phyloP scores from a whole-genome alignment of 1,140 invertebrate genomes.

The Lepidurus apus region DNA sequence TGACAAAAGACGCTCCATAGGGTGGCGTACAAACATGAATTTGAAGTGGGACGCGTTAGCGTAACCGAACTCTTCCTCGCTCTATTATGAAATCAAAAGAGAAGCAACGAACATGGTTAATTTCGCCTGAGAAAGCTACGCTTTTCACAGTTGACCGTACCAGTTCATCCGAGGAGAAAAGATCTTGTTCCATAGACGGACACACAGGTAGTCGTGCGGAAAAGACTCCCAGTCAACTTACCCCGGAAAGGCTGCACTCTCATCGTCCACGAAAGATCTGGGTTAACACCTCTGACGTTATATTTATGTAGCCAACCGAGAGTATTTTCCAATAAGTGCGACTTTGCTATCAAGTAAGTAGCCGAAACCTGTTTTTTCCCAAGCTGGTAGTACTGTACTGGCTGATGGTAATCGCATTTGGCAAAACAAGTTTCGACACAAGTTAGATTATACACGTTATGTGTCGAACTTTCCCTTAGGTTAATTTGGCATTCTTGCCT shows the following conservation, averaged over 20 bases:
- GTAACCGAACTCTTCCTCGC: conserved; percentile 38
- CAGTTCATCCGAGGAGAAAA: not conserved
- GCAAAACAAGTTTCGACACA: too few species aligned
- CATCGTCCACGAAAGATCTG: not conserved
- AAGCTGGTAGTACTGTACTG: too few species aligned
- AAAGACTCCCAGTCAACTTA: not conserved
- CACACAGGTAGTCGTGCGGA: conserved; percentile 16
- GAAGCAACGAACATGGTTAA: not conserved
- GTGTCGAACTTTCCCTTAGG: too few species aligned
- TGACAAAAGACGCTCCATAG: conserved; percentile 43
- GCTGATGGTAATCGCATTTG: too few species aligned
- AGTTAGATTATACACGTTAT: too few species aligned
- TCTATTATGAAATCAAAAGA: conserved; percentile 33
- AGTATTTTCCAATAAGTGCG: not conserved
- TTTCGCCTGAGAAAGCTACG: not conserved
- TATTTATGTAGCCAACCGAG: not conserved
- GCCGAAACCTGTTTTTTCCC: too few species aligned
- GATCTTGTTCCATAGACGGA: not conserved
- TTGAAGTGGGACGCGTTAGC: conserved; percentile 41
- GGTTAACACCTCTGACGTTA: not conserved
- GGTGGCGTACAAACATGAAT: conserved; percentile 44
- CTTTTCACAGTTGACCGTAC: not conserved
- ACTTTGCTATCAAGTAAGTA: too few species aligned
- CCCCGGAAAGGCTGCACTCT: not conserved
- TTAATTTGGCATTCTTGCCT: too few species aligned